Evolutionary conservation across 2,113 vertebrate species (phyloP).

Genomic region (Dendropsophus ebraccatus): DNA sequence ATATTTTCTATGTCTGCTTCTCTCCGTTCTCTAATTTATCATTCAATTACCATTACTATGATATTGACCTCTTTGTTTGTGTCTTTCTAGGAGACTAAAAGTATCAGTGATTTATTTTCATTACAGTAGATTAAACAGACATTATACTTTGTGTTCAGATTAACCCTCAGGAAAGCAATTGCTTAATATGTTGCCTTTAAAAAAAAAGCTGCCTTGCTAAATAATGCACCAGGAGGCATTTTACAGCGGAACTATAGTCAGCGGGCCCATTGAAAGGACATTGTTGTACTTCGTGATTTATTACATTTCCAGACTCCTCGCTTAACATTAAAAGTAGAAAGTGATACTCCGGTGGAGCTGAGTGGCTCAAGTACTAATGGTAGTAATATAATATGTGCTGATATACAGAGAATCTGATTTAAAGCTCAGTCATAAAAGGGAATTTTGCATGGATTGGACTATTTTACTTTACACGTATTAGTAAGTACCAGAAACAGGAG

Average conservation of each 20-base stretch:
- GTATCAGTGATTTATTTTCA: conserved; percentile 3
- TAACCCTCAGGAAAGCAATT: not conserved
- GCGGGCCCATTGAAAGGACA: conserved; percentile 32
- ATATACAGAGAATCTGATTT: conserved; percentile 52
- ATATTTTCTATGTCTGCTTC: not conserved
- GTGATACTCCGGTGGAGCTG: conserved; percentile 33
- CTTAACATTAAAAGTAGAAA: conserved; percentile 49
- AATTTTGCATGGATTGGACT: conserved; percentile 26
- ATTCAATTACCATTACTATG: not conserved
- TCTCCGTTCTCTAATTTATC: not conserved
- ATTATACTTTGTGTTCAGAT: not conserved
- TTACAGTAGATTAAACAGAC: not conserved
- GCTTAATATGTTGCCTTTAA: conserved; percentile 17
- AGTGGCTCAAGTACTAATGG: conserved; percentile 53
- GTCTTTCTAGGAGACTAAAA: not conserved
- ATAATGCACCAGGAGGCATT: conserved; percentile 52
- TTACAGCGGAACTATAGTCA: conserved; percentile 25
- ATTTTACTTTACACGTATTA: conserved; percentile 18
- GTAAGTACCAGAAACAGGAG: not conserved
- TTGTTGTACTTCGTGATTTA: conserved; percentile 50
- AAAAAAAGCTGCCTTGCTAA: conserved; percentile 25
- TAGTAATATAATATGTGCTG: conserved; percentile 58
- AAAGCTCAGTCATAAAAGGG: conserved; percentile 37
- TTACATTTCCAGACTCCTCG: conserved; percentile 39
- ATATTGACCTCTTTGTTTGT: not conserved